Percentiles rank a stretch among this genome's conserved stretches.
Conservation (phyloP, 2,113 vertebrate genomes). For the Chlamydotis undulata region DNA sequence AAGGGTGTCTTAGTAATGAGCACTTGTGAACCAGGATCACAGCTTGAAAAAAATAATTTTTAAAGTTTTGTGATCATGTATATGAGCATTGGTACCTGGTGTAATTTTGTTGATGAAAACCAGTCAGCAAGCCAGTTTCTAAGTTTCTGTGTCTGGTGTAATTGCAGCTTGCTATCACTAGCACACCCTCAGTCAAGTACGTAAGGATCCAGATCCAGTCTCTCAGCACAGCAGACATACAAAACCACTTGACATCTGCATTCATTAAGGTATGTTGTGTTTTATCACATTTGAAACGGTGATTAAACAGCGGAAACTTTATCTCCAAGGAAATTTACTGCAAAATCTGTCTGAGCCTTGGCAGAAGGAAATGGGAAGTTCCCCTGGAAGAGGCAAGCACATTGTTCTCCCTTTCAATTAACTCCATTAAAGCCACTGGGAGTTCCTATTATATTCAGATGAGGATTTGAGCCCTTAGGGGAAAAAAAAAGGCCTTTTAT, state of each 20-base stretch:
- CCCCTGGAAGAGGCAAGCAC: slow-evolving; percentile 4
- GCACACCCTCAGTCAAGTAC: slow-evolving; percentile 21
- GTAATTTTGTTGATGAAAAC: background rate
- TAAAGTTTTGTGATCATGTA: background rate
- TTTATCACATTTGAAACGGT: background rate
- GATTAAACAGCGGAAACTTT: background rate
- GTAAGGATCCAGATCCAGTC: slow-evolving; percentile 57
- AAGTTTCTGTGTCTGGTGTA: background rate
- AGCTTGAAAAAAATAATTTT: background rate
- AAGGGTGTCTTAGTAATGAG: background rate
- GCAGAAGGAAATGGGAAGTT: slow-evolving; percentile 28
- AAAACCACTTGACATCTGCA: slow-evolving; percentile 6
- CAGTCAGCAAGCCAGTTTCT: background rate
- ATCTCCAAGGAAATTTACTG: slow-evolving; percentile 15
- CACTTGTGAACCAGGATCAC: background rate
- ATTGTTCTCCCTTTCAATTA: slow-evolving; percentile 47
- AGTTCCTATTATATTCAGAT: slow-evolving; percentile 44
- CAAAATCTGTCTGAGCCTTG: slow-evolving; percentile 12
- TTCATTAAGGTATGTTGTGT: slow-evolving; percentile 40
- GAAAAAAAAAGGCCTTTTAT: background rate
- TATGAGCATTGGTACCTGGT: background rate
- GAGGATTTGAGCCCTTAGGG: slow-evolving; percentile 2
- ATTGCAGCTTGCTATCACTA: slow-evolving; percentile 63
- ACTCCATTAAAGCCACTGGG: slow-evolving; percentile 1
- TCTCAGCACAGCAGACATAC: background rate